Evolutionary conservation across 2,113 vertebrate genomes (phyloP).

Genomic region (Ictalurus punctatus): DNA sequence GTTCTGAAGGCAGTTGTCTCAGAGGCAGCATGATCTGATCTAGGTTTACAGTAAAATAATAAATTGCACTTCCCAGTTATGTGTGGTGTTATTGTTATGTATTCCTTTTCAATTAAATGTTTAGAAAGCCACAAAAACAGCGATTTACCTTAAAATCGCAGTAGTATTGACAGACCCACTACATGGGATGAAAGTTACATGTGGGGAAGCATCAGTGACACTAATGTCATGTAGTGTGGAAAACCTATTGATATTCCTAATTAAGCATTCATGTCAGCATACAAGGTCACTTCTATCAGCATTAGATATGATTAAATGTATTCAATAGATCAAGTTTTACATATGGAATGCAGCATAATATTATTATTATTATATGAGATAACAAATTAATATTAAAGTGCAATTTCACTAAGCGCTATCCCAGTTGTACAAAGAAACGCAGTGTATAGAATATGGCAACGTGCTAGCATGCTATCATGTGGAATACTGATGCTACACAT

Average conservation of each 20-base stretch:
- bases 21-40: background rate
- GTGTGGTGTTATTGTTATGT: background rate
- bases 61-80: background rate
- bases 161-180: background rate
- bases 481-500: background rate
- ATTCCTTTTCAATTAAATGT: background rate
- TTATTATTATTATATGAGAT: background rate
- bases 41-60: background rate
- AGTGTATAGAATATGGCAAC: background rate
- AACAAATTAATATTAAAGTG: slow-evolving; percentile 8
- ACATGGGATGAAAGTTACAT: background rate
- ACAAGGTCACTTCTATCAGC: background rate
- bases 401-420: background rate
- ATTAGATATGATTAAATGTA: slow-evolving; percentile 6
- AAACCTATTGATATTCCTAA: background rate
- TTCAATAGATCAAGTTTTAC: background rate
- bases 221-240: background rate
- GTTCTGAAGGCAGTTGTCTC: background rate
- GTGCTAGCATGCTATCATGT: background rate
- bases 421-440: background rate
- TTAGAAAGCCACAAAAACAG: background rate
- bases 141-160: background rate
- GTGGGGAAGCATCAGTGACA: background rate
- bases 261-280: background rate
- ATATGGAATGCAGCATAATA: background rate